phyloP scores from a whole-genome alignment of 2,797 vertebrate genomes.

The Tadarida brasiliensis region DNA sequence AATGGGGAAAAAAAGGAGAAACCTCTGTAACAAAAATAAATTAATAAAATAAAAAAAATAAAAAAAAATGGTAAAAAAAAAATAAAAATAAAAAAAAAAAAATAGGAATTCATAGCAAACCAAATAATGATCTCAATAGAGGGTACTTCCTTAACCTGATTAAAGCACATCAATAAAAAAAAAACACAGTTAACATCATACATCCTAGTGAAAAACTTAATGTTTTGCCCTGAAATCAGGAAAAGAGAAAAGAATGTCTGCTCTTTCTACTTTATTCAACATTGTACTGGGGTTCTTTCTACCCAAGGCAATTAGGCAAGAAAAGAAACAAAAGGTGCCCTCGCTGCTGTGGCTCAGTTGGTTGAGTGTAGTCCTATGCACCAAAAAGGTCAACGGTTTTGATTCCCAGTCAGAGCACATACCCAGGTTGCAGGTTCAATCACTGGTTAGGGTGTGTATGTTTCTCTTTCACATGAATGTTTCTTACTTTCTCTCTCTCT shows the following conservation, averaged over 20 bases:
- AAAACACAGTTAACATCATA: background rate
- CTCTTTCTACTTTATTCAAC: background rate
- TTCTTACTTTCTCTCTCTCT: background rate
- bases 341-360: background rate
- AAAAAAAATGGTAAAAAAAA: too few species aligned
- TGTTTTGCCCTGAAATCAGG: background rate
- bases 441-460: background rate
- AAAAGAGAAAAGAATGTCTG: background rate
- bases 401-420: background rate
- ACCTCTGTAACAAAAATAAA: too few species aligned
- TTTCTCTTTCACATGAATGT: background rate
- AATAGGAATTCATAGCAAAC: background rate
- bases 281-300: background rate
- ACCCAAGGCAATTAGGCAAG: background rate
- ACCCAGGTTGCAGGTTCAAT: background rate
- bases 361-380: background rate
- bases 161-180: background rate
- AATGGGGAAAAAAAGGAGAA: too few species aligned
- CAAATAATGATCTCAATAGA: conserved; percentile 22
- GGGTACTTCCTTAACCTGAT: background rate
- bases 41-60: too few species aligned
- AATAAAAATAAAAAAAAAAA: too few species aligned
- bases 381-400: background rate
- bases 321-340: background rate
- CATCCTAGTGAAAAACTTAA: background rate